These are phyloP conservation scores for Cettia cetti DNA, from an alignment of 2,113 vertebrate species.

Conservation along the genomic window DNA sequence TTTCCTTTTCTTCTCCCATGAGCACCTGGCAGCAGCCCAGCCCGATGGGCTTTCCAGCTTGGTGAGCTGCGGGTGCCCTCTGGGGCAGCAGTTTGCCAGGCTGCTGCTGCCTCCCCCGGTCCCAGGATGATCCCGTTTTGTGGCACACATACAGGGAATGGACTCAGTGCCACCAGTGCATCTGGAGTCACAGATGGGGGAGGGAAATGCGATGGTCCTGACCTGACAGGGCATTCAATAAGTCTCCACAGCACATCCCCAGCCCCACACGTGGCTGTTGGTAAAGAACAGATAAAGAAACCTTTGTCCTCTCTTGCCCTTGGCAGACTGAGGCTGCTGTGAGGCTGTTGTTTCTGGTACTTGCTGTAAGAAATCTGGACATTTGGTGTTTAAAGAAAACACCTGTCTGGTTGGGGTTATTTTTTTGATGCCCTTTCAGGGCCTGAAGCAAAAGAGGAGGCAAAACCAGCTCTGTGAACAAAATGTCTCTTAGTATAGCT, in stretches of 20 bases:
- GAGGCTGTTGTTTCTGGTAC: not conserved
- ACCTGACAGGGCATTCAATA: not conserved
- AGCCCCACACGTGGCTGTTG: not conserved
- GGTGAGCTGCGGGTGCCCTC: not conserved
- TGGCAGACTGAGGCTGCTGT: not conserved
- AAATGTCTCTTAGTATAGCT: not conserved
- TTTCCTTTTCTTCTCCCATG: conserved; percentile 48
- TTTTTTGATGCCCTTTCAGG: not conserved
- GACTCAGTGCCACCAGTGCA: not conserved
- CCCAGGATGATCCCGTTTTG: not conserved
- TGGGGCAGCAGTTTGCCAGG: not conserved
- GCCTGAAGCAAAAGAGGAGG: not conserved
- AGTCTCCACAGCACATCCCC: not conserved
- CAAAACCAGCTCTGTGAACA: not conserved
- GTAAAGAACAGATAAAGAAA: not conserved
- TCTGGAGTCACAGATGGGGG: not conserved
- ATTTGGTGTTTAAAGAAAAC: not conserved
- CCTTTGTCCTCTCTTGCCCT: not conserved
- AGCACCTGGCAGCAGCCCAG: conserved; percentile 23
- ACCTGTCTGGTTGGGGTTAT: not conserved
- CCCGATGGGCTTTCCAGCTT: not conserved
- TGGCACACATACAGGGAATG: rapidly evolving
- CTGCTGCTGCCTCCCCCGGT: rapidly evolving
- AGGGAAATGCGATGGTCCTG: not conserved
- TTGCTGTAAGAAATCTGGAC: not conserved